Evolutionary conservation across 2,888 invertebrate species (phyloP).

Genomic region (Acleris emargana): DNA sequence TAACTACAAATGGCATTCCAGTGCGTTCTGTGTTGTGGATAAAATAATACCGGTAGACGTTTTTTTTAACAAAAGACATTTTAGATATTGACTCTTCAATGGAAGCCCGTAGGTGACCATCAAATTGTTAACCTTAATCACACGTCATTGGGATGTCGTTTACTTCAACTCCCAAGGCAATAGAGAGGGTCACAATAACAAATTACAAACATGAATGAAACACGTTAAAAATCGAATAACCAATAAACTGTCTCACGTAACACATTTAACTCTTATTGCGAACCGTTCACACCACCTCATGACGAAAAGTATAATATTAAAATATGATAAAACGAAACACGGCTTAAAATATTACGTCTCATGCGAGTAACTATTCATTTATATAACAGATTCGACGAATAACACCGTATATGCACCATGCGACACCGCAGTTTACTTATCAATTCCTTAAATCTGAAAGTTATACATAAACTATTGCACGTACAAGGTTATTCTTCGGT

Average conservation of each 20-base stretch:
- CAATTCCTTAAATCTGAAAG: slow-evolving; percentile 34
- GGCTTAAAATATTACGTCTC: slow-evolving; percentile 35
- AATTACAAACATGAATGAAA: slow-evolving; percentile 28
- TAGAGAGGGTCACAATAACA: slow-evolving; percentile 28
- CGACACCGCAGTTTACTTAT: slow-evolving; percentile 26
- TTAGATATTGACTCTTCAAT: slow-evolving; percentile 56
- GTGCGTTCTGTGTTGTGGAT: slow-evolving; percentile 17
- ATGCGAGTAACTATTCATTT: slow-evolving; percentile 31
- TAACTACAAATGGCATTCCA: slow-evolving; percentile 34
- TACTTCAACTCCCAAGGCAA: slow-evolving; percentile 15
- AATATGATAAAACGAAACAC: slow-evolving; percentile 24
- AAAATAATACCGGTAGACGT: slow-evolving; percentile 18
- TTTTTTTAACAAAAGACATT: slow-evolving; percentile 14
- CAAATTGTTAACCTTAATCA: slow-evolving; percentile 36
- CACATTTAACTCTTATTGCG: slow-evolving; percentile 34
- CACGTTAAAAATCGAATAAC: slow-evolving; percentile 29
- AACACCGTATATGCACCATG: slow-evolving; percentile 38
- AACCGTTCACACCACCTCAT: slow-evolving; percentile 9
- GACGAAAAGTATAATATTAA: slow-evolving; percentile 15
- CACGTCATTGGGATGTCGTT: slow-evolving; percentile 8
- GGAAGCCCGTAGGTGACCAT: slow-evolving; percentile 61
- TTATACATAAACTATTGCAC: slow-evolving; percentile 21
- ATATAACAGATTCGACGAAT: slow-evolving; percentile 37
- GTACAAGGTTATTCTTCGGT: slow-evolving; percentile 38
- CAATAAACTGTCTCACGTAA: slow-evolving; percentile 17